Evolutionary conservation across 2,888 invertebrate species (phyloP), one percentile per base, ranked within the genome.

Genomic region (Leptogaster cylindrica): DNA sequence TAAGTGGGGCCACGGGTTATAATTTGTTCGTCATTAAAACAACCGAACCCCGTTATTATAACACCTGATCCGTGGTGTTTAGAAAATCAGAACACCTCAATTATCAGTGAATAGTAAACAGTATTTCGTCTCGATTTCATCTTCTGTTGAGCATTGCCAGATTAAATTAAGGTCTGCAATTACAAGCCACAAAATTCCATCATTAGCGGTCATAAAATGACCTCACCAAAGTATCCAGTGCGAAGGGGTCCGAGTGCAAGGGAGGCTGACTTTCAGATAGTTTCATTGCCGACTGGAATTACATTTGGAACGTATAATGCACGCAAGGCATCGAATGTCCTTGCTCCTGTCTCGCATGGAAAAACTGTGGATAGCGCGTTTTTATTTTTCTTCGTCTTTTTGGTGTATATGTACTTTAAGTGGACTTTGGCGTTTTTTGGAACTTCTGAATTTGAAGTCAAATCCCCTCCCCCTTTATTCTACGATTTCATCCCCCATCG

Each of bases 81-180:
- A 50, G 27, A 65, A 65, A 65, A 50, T 50, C 50, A 65, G 51
- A 65, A 65, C 65, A 39, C 65, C 65, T 65, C 50, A 65, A 65
- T 65, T 65, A 65, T 65, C 65, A 65, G 48, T 50, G 65, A 65
- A 65, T 65, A 65, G 50, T 36, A 50, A 65, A 44, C 61, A 61
- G 61, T 14, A 28, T 18, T 23, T 41, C 44, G 27, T 41, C 41
- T 18, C 28, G 61, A 61, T 28, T 61, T 28, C 61, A 61, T 41
- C 61, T 41, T 41, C 41, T 28, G 44, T 44, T 61, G 28, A 20
- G 14, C n/a, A 44, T 18, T 44, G 27, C 28, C n/a, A 20, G 61
- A 18, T 28, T 44, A 28, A 23, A 44, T 16, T 61, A 28, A 44
- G 44, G 44, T 44, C 44, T 14, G 27, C 44, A 61, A 61, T 61